Evolutionary conservation across 2,113 vertebrate genomes (phyloP).

Genomic region (Ophthalmotilapia sp.): DNA sequence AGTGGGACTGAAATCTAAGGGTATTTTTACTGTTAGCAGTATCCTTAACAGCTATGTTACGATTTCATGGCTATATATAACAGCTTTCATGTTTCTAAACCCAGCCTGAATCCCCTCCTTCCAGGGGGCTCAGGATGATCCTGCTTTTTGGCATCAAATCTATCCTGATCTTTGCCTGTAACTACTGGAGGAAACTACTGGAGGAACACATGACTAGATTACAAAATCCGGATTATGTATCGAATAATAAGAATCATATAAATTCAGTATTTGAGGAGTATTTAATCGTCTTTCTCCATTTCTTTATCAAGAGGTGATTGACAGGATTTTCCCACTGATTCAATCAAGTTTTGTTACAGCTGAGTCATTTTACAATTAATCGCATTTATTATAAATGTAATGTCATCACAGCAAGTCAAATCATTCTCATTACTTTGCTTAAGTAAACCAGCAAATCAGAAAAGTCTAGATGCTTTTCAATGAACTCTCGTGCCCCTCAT

Average conservation of each 20-base stretch:
- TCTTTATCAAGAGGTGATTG: neutral
- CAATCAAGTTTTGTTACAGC: neutral
- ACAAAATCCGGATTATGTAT: neutral
- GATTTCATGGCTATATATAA: constrained; percentile 2
- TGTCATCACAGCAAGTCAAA: neutral
- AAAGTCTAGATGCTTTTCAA: neutral
- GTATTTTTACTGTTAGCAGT: neutral
- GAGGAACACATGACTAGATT: neutral
- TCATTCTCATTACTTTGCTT: neutral
- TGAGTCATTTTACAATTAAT: neutral
- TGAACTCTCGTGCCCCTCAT: neutral
- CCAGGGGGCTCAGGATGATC: constrained; percentile 21
- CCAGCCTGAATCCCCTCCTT: constrained; percentile 12
- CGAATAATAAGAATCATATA: neutral
- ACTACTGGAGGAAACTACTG: neutral
- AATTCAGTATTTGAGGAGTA: neutral
- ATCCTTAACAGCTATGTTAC: neutral
- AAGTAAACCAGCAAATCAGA: neutral
- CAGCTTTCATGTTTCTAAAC: constrained; percentile 30
- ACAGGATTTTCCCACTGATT: neutral
- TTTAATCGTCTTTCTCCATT: neutral
- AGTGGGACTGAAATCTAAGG: neutral
- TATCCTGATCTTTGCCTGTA: neutral
- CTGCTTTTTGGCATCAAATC: constrained; percentile 19
- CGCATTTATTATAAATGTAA: neutral